Conservation (phyloP, 1,140 invertebrate genomes). For the Teleopsis dalmanni region DNA sequence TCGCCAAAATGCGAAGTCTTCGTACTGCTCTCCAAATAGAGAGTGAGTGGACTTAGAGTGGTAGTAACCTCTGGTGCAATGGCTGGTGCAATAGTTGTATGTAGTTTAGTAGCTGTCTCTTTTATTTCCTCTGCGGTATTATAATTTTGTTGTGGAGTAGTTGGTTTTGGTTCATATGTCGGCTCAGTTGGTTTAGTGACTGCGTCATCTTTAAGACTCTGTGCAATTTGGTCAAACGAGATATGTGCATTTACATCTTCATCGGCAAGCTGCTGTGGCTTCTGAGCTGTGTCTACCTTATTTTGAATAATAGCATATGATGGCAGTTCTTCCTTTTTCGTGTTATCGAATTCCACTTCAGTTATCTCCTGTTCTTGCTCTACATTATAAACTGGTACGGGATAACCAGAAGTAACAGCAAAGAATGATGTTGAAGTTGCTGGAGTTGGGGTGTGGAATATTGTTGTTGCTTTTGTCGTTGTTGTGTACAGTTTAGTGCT, state of each 20-base stretch:
- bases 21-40: no score
- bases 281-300: constrained; percentile 1
- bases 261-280: no score
- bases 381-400: constrained; percentile 26
- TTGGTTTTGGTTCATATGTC: no score
- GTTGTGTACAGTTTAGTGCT: constrained; percentile 3
- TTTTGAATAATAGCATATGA: constrained; percentile 27
- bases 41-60: no score
- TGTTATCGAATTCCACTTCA: background rate
- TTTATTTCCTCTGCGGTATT: no score
- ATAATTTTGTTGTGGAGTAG: constrained; percentile 18
- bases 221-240: constrained; percentile 12
- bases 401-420: constrained; percentile 21
- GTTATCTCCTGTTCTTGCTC: background rate
- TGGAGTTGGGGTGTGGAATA: constrained; percentile 18
- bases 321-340: constrained; percentile 23
- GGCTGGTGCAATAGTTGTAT: no score
- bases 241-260: constrained; percentile 1
- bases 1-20: no score
- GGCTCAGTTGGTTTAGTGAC: no score
- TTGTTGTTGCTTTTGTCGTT: constrained; percentile 17
- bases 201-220: constrained; percentile 10
- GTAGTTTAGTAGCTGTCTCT: no score
- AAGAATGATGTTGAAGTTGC: no score
- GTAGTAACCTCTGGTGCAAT: no score